Evolutionary conservation across 2,888 invertebrate species (phyloP).

Genomic region (Sylvicola fuscatus): DNA sequence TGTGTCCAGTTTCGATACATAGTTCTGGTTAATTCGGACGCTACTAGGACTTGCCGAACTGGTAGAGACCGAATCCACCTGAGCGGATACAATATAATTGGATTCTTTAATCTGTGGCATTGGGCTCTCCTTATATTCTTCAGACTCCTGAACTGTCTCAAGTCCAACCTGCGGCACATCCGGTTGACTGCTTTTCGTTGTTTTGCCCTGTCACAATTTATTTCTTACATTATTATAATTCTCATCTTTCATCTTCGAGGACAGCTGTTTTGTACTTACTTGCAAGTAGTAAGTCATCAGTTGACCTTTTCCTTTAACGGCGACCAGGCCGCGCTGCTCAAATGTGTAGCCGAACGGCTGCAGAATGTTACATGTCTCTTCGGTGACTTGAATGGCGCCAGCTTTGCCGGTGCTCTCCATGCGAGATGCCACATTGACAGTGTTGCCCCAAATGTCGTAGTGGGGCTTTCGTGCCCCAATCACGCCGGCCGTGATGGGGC

Average conservation of each 20-base stretch:
- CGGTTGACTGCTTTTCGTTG: slow-evolving; percentile 6
- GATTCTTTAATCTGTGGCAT: slow-evolving; percentile 14
- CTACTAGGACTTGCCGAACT: slow-evolving; percentile 7
- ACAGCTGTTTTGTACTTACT: slow-evolving; percentile 26
- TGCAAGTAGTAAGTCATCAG: slow-evolving; percentile 84
- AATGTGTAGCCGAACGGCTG: slow-evolving; percentile 80
- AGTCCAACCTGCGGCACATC: slow-evolving; percentile 12
- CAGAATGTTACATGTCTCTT: slow-evolving; percentile 80
- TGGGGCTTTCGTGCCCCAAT: slow-evolving; percentile 90
- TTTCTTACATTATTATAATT: too few species aligned
- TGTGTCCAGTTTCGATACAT: slow-evolving; percentile 1
- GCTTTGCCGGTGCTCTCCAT: slow-evolving; percentile 98
- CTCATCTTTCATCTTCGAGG: too few species aligned
- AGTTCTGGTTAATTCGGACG: slow-evolving; percentile 7
- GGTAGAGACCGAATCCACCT: slow-evolving; percentile 4
- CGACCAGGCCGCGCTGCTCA: slow-evolving; percentile 83
- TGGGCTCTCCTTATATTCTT: slow-evolving; percentile 22
- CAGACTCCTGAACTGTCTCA: slow-evolving; percentile 25
- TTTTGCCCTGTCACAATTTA: too few species aligned
- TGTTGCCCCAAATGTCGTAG: slow-evolving; percentile 94
- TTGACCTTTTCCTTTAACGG: slow-evolving; percentile 94
- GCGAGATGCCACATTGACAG: slow-evolving; percentile 89
- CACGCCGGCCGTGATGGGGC: slow-evolving; percentile 87
- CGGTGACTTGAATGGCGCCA: slow-evolving; percentile 87
- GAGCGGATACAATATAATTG: slow-evolving; percentile 14